Percentiles rank a stretch among this genome's conserved stretches.
These are phyloP conservation scores for Cariama cristata DNA, from an alignment of 2,113 vertebrate genomes.

Conservation along the genomic window DNA sequence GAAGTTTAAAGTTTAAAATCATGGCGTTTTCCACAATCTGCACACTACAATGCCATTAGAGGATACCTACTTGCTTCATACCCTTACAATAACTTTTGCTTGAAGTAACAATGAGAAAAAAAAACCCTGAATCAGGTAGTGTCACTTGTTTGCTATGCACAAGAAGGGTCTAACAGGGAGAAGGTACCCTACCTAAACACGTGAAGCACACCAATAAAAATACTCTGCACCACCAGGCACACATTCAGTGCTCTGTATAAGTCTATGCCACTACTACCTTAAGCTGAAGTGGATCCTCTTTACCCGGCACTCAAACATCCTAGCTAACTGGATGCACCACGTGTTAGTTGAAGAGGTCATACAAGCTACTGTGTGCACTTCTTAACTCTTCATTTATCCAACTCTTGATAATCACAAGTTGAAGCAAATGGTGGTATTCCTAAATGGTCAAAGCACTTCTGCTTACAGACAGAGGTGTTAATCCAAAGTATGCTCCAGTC, in stretches of 20 bases:
- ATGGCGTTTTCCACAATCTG: not conserved
- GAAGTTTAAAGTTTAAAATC: not conserved
- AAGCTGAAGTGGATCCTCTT: not conserved
- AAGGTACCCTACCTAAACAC: not conserved
- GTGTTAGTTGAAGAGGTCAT: not conserved
- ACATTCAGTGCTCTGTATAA: not conserved
- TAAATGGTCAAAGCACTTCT: not conserved
- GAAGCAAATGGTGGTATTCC: not conserved
- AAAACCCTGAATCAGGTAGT: not conserved
- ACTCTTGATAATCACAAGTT: not conserved
- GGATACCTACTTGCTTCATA: not conserved
- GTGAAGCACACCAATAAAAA: not conserved
- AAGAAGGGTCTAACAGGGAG: not conserved
- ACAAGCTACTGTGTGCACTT: not conserved
- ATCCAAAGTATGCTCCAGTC: not conserved
- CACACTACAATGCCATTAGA: not conserved
- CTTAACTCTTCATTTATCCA: not conserved
- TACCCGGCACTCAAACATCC: not conserved
- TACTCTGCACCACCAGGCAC: not conserved
- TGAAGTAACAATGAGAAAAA: not conserved
- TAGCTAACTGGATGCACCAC: not conserved
- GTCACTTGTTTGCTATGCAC: not conserved
- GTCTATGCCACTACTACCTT: not conserved
- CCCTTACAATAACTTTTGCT: not conserved
- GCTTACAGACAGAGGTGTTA: not conserved